Evolutionary conservation across 2,797 vertebrate genomes (phyloP), one percentile per base, ranked within the genome.

Genomic region (Pantherophis alleghaniensis): DNA sequence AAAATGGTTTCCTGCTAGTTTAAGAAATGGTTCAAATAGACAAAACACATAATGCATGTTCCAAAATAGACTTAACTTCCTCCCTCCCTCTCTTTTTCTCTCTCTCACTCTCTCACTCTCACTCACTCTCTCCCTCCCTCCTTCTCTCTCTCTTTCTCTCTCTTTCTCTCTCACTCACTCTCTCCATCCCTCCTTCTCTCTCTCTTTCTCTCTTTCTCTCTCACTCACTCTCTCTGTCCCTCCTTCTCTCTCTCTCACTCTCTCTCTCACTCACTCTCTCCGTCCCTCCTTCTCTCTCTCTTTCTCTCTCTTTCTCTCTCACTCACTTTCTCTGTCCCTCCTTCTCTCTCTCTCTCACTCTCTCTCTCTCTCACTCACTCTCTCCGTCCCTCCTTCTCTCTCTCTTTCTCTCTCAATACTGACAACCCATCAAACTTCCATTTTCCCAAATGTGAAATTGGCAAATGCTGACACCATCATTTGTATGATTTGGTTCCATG

Each of bases 261-360:
- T 32, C 32, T 32, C 32, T 32, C 32, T 32, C 32, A 42, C 37
- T 42, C 37, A 42, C 2, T n/a, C 28, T 6, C 12, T 2, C 63
- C 14, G 4, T 28, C 22, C 5, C 4, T 18, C 22, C 1, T 37
- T 37, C 37, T 28, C 28, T 0, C 12, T n/a, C 1, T 60, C 6
- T 60, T 0, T 18, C 37, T 37, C 37, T 37, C 2, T 2, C 2
- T 2, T 37, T 22, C 37, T 83, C 18, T 79, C 37, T 42, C 37
- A 42, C 37, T 42, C 37, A 42, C 2, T n/a, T 12, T 6, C 12
- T 2, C 63, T 5, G 4, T 42, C 32, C 7, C 32, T 74, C n/a
- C 2, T 1, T 1, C 7, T 10, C 18, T 16, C 63, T 0, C 11
- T n/a, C 28, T 1, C 37, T 3, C 37, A 42, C n/a, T 20, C 69